These are phyloP conservation scores for Pelecanoides urinatrix DNA, from an alignment of 2,113 vertebrate species.

Conservation along the genomic window DNA sequence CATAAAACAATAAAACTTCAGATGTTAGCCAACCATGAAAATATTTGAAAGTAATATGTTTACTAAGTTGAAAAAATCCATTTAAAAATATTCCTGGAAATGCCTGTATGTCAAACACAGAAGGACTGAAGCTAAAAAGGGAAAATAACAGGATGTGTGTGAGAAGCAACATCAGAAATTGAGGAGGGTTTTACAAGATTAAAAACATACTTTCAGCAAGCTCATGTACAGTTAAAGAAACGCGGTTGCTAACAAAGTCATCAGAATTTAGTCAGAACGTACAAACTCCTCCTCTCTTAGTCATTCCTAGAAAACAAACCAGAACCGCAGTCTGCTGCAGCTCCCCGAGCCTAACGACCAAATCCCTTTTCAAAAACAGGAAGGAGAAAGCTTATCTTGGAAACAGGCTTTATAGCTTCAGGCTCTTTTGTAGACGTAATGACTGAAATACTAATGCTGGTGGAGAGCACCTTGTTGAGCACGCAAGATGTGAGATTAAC, in stretches of 20 bases:
- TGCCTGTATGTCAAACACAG: background rate
- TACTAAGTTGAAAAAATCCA: background rate
- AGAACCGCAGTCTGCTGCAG: background rate
- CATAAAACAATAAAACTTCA: background rate
- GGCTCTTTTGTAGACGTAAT: background rate
- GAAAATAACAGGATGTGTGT: conserved; percentile 7
- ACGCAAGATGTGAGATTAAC: rapidly evolving
- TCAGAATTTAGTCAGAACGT: background rate
- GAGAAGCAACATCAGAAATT: background rate
- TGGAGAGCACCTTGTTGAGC: background rate
- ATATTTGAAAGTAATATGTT: background rate
- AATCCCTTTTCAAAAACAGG: conserved; percentile 15
- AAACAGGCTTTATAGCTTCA: background rate
- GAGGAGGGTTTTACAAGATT: background rate
- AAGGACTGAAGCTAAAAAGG: background rate
- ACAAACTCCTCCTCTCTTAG: conserved; percentile 43
- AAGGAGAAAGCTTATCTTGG: conserved; percentile 2
- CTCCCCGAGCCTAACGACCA: background rate
- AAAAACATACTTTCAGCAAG: conserved; percentile 8
- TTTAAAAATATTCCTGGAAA: conserved; percentile 14
- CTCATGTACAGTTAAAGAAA: conserved; percentile 13
- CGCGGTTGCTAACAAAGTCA: background rate
- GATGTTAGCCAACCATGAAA: background rate
- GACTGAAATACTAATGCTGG: background rate
- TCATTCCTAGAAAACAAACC: conserved; percentile 60